A percentile compares a stretch with the other conserved stretches of the same genome.
These are phyloP conservation scores for Aphelocoma coerulescens DNA, from an alignment of 2,113 vertebrate genomes.

Conservation along the genomic window DNA sequence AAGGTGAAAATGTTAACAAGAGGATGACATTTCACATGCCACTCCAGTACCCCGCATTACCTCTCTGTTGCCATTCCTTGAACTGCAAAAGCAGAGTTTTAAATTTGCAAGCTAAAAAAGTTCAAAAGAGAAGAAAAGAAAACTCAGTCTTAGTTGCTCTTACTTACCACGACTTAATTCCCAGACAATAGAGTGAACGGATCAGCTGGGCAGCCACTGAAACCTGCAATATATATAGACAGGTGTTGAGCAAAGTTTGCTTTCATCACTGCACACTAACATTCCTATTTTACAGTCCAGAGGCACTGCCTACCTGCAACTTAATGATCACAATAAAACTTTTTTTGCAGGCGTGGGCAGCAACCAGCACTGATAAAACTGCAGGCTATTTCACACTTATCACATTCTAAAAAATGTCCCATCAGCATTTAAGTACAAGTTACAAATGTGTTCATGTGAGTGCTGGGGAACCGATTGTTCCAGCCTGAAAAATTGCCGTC, in stretches of 20 bases:
- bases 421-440: slow-evolving; percentile 32
- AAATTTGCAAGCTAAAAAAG: not conserved
- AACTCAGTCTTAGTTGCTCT: slow-evolving; percentile 5
- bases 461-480: not conserved
- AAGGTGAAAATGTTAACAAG: not conserved
- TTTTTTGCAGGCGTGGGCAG: slow-evolving; percentile 47
- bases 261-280: slow-evolving; percentile 70
- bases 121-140: not conserved
- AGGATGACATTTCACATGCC: not conserved
- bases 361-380: slow-evolving; percentile 17
- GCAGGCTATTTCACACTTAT: slow-evolving; percentile 26
- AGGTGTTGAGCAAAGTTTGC: slow-evolving; percentile 78
- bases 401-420: slow-evolving; percentile 45
- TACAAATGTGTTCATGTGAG: not conserved
- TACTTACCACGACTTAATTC: slow-evolving; percentile 74
- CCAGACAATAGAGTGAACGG: slow-evolving; percentile 45
- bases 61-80: not conserved
- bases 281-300: slow-evolving; percentile 71
- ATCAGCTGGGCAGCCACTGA: slow-evolving; percentile 46
- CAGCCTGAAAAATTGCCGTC: slow-evolving; percentile 4
- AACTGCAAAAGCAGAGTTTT: not conserved
- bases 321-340: slow-evolving; percentile 68
- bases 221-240: slow-evolving; percentile 72
- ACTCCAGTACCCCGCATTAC: not conserved
- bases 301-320: slow-evolving; percentile 74